Conservation (phyloP, 2,888 invertebrate genomes). For the Mongoloraphidia duomilia region DNA sequence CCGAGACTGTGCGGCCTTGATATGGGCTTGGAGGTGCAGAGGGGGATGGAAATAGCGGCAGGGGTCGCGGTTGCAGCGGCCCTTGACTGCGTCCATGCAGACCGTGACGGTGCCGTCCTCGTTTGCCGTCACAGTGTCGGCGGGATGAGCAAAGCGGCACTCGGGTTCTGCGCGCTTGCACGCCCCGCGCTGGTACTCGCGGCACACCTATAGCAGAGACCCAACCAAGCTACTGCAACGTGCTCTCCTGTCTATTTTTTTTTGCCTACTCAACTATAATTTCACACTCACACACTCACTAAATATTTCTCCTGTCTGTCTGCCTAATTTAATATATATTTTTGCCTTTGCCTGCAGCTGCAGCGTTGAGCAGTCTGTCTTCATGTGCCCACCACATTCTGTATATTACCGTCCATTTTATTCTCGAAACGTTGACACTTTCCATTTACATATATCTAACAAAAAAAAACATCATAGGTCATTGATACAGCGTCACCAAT, state of each 20-base stretch:
- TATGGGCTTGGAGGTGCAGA: constrained; percentile 98
- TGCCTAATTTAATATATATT: too few species aligned
- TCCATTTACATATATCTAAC: too few species aligned
- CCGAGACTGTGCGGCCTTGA: constrained; percentile 95
- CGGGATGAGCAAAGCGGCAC: constrained; percentile 98
- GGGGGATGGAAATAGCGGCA: constrained; percentile 99
- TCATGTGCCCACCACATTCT: too few species aligned
- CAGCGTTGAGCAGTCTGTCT: too few species aligned
- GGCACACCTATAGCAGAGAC: constrained; percentile 73
- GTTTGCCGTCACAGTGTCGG: constrained; percentile 90
- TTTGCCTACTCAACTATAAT: not conserved
- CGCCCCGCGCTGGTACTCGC: constrained; percentile 97
- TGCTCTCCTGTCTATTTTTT: not conserved
- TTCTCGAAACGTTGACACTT: too few species aligned
- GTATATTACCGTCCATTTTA: too few species aligned
- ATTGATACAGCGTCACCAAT: too few species aligned
- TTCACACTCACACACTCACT: too few species aligned
- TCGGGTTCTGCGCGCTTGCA: constrained; percentile 95
- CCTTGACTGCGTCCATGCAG: constrained; percentile 99
- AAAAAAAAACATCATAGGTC: too few species aligned
- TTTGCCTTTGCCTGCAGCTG: too few species aligned
- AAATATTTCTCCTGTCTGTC: too few species aligned
- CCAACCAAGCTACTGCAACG: constrained; percentile 14
- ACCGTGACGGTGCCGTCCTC: constrained; percentile 98
- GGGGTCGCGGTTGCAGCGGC: constrained; percentile 97